phyloP scores from a whole-genome alignment of 2,113 vertebrate genomes.

The Anguilla rostrata region DNA sequence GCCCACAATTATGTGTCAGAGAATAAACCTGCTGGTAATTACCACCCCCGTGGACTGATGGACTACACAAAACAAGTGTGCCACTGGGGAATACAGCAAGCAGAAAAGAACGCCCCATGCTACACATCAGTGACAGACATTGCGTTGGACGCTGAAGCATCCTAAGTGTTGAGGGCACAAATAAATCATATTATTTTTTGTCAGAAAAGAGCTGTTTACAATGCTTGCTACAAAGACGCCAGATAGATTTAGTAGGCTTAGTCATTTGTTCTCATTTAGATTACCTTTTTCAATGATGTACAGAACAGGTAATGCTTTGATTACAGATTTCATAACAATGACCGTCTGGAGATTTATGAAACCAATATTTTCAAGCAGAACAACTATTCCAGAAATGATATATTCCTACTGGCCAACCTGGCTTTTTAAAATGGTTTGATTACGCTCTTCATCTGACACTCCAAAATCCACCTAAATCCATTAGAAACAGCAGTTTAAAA shows the following conservation, averaged over 20 bases:
- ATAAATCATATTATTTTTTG: background rate
- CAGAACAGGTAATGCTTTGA: background rate
- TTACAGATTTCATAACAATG: background rate
- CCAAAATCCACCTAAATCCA: background rate
- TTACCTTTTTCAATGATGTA: background rate
- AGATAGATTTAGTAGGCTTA: background rate
- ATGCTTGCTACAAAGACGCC: background rate
- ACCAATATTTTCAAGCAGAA: background rate
- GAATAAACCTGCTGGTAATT: conserved; percentile 30
- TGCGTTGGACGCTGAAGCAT: background rate
- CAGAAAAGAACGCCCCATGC: background rate
- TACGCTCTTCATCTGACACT: conserved; percentile 20
- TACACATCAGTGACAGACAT: background rate
- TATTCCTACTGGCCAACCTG: background rate
- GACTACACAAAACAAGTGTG: conserved; percentile 2
- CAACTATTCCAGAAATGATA: background rate
- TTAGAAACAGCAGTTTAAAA: background rate
- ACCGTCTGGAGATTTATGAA: background rate
- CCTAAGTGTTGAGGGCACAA: background rate
- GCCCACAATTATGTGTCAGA: conserved; percentile 30
- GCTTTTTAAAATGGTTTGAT: conserved; percentile 7
- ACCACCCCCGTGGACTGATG: conserved; percentile 22
- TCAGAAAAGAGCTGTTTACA: background rate
- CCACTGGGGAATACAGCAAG: background rate
- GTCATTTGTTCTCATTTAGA: background rate